These are phyloP conservation scores for Lacerta bilineata DNA, from an alignment of 2,797 vertebrate genomes.

Conservation along the genomic window DNA sequence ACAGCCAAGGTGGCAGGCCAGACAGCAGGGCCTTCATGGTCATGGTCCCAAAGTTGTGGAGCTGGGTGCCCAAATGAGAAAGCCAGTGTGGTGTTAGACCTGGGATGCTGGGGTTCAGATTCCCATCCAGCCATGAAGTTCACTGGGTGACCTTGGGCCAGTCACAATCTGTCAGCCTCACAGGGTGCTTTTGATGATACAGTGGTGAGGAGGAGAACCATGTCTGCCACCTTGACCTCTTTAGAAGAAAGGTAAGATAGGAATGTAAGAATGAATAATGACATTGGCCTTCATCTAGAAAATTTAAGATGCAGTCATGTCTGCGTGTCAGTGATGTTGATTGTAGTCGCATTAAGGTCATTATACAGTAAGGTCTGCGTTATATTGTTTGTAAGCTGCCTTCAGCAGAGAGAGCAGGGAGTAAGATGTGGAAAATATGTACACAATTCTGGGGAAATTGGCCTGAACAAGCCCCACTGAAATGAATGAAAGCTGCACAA, in stretches of 20 bases:
- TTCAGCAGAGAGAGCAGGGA: background rate
- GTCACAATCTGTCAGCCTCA: too few relatives aligned
- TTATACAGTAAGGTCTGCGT: background rate
- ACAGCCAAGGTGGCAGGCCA: background rate
- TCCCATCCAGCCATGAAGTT: too few relatives aligned
- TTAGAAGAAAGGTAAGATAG: too few relatives aligned
- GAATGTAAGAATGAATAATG: too few relatives aligned
- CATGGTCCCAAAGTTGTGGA: background rate
- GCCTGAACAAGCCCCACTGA: background rate
- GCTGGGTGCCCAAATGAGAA: background rate
- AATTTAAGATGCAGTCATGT: background rate
- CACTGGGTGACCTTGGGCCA: too few relatives aligned
- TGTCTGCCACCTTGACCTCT: too few relatives aligned
- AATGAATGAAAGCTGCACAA: background rate
- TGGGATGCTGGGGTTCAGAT: too few relatives aligned
- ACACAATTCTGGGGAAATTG: background rate
- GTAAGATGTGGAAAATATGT: background rate
- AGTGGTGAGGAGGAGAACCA: too few relatives aligned
- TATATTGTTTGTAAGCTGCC: background rate
- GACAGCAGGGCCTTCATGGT: background rate
- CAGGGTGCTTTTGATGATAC: too few relatives aligned
- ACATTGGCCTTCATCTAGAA: too few relatives aligned
- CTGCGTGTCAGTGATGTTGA: background rate
- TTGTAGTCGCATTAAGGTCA: background rate
- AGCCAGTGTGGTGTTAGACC: background rate